Conservation (phyloP, 2,888 invertebrate genomes). For the Acrobasis suavella region DNA sequence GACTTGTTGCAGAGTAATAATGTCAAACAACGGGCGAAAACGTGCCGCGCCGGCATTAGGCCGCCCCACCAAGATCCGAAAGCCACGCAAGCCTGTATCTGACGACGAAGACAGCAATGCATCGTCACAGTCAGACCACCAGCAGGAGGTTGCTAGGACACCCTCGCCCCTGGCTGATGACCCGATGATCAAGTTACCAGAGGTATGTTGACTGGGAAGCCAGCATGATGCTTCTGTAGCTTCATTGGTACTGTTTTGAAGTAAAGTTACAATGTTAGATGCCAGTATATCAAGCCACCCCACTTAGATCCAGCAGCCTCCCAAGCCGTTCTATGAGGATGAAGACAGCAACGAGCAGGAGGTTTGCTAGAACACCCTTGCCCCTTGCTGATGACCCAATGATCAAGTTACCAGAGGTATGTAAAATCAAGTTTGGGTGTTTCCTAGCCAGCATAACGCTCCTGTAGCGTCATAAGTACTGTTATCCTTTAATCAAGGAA, state of each 20-base stretch:
- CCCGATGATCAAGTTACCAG: slow-evolving; percentile 84
- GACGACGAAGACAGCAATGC: slow-evolving; percentile 66
- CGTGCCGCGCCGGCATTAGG: slow-evolving; percentile 37
- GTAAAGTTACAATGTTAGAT: too few species aligned
- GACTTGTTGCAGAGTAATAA: slow-evolving; percentile 27
- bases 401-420: slow-evolving; percentile 84
- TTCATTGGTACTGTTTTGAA: too few species aligned
- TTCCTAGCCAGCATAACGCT: background rate
- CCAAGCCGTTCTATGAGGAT: slow-evolving; percentile 55
- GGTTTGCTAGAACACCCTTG: slow-evolving; percentile 64
- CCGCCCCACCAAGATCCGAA: slow-evolving; percentile 43
- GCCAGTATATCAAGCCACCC: slow-evolving; percentile 29
- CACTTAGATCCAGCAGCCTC: slow-evolving; percentile 47
- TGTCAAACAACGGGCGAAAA: slow-evolving; percentile 49
- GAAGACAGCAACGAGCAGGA: slow-evolving; percentile 59
- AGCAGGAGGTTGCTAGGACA: slow-evolving; percentile 49
- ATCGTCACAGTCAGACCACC: slow-evolving; percentile 48
- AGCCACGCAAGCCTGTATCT: slow-evolving; percentile 49
- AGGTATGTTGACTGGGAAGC: slow-evolving; percentile 70
- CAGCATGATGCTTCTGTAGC: background rate
- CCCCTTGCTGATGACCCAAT: slow-evolving; percentile 83
- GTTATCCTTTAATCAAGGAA: too few species aligned
- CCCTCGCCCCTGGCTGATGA: slow-evolving; percentile 83
- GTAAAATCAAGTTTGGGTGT: too few species aligned
- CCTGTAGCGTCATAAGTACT: background rate